Percentiles rank a stretch among this genome's conserved stretches.
phyloP scores from a whole-genome alignment of 2,888 invertebrate species.

The Drosophila conformis region DNA sequence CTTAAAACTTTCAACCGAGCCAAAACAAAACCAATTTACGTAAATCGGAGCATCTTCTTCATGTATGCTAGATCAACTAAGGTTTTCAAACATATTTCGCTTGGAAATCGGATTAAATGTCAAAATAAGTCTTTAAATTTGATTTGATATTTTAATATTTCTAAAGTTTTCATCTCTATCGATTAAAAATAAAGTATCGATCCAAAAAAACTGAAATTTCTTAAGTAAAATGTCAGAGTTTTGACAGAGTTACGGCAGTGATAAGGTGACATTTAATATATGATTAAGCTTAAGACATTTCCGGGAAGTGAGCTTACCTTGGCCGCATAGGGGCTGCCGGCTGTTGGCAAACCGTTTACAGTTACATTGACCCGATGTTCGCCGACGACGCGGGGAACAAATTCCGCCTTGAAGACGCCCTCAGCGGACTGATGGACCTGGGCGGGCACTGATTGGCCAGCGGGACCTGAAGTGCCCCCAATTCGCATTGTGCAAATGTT shows the following conservation, averaged over 20 bases:
- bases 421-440: slow-evolving; percentile 94
- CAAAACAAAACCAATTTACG: background rate
- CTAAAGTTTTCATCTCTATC: background rate
- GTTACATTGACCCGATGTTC: slow-evolving; percentile 96
- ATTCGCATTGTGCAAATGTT: slow-evolving; percentile 33
- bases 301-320: slow-evolving; percentile 86
- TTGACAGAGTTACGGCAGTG: background rate
- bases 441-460: slow-evolving; percentile 95
- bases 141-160: background rate
- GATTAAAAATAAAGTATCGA: background rate
- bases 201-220: background rate
- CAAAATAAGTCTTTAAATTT: background rate
- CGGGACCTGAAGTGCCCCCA: slow-evolving; percentile 89
- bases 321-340: slow-evolving; percentile 96
- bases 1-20: background rate
- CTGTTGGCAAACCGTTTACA: slow-evolving; percentile 92
- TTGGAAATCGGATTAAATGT: background rate
- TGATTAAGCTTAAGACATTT: background rate
- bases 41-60: background rate
- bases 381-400: slow-evolving; percentile 95
- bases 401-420: slow-evolving; percentile 94
- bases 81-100: background rate
- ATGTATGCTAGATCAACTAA: background rate
- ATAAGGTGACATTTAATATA: background rate
- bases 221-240: background rate